phyloP scores from a whole-genome alignment of 2,113 vertebrate genomes.

The Takifugu bimaculatus region DNA sequence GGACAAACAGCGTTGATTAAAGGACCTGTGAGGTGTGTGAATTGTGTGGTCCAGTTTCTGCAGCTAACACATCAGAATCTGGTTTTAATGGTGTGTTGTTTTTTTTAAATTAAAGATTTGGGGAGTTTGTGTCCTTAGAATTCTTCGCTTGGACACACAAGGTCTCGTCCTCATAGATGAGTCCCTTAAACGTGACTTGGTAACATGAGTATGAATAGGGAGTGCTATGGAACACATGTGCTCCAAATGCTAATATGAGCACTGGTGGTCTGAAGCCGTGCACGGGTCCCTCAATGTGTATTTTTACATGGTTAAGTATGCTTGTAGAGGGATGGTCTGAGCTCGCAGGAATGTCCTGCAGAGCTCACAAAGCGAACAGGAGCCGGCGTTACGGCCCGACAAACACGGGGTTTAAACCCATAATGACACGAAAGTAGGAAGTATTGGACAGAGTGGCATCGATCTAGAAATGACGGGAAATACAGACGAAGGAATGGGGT shows the following conservation, averaged over 20 bases:
- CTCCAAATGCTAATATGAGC: slow-evolving; percentile 40
- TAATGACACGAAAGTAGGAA: slow-evolving; percentile 19
- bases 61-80: not conserved
- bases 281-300: slow-evolving; percentile 34
- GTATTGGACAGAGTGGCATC: no score
- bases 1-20: slow-evolving; percentile 41
- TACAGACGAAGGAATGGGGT: not conserved
- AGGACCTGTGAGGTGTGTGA: slow-evolving; percentile 13
- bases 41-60: slow-evolving; percentile 36
- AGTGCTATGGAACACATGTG: slow-evolving; percentile 30
- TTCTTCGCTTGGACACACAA: not conserved
- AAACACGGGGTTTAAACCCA: slow-evolving; percentile 16
- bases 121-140: not conserved
- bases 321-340: slow-evolving; percentile 32
- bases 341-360: slow-evolving; percentile 43
- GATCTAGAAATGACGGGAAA: slow-evolving; percentile 1
- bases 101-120: not conserved
- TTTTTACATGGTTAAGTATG: slow-evolving; percentile 61
- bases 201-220: slow-evolving; percentile 9
- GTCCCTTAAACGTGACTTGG: no score
- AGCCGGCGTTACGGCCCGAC: slow-evolving; percentile 2
- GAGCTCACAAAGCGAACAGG: slow-evolving; percentile 24
- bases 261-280: slow-evolving; percentile 38
- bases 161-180: no score
- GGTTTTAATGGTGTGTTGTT: not conserved